Conservation (phyloP, 2,888 invertebrate genomes). For the Drosophila meridionalis region DNA sequence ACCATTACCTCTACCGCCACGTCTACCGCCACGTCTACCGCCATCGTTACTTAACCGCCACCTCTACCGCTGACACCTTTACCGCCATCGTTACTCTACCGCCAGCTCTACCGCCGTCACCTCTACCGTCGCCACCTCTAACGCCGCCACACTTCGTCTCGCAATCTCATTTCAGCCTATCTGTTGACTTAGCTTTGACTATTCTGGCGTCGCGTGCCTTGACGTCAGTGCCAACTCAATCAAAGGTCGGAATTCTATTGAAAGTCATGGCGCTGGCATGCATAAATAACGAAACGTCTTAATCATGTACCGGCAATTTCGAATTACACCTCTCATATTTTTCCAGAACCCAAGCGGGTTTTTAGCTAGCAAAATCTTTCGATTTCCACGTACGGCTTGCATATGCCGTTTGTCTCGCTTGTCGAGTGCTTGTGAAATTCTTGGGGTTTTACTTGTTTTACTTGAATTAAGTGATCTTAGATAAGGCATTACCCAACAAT, state of each 20-base stretch:
- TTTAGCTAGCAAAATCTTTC: not conserved
- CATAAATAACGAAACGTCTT: not conserved
- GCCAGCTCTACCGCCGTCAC: not conserved
- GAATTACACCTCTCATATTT: constrained; percentile 5
- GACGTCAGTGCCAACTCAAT: constrained; percentile 59
- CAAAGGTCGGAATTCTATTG: constrained; percentile 63
- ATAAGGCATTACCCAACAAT: constrained; percentile 27
- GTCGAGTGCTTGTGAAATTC: constrained; percentile 29
- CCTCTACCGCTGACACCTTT: not conserved
- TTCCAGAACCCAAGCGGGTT: constrained; percentile 24
- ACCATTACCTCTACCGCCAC: no score
- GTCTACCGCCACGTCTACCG: no score
- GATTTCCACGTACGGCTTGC: not conserved
- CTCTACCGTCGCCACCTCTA: not conserved
- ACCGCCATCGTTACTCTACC: no score
- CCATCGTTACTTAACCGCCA: constrained; percentile 27
- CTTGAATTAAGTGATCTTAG: constrained; percentile 22
- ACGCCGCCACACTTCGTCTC: constrained; percentile 27
- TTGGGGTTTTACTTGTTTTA: constrained; percentile 28
- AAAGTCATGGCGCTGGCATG: constrained; percentile 14
- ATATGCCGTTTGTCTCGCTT: not conserved
- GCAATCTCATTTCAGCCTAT: constrained; percentile 27
- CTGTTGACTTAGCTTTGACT: constrained; percentile 12
- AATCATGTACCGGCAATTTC: not conserved
- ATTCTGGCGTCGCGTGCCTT: constrained; percentile 63